Base-by-base conservation (phyloP, 2,888 invertebrate species). In the Rotaria sp. region DNA sequence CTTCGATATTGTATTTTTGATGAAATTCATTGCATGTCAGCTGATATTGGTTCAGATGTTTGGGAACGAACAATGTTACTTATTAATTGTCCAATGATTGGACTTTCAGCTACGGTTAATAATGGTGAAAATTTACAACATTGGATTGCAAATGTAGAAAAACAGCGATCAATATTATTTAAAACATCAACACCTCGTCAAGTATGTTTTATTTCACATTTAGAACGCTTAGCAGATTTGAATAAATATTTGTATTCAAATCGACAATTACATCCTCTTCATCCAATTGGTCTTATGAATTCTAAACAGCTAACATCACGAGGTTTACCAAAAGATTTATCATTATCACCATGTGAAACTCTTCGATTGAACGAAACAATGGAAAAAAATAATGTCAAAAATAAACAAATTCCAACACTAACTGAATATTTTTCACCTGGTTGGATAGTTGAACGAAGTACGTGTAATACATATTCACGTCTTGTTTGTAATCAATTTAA, bases 71-170 rank as follows among this genome's bases (percentile, higher is more conserved):
- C 74, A 38, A 59, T 87, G 50, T 50, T 85, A 41, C 57, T 87
- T 15, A 85, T 87, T 24, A 86, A 85, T 59, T 87, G 86, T 86
- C 87, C 87, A 11, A 86, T 87, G 38, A 84, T 87, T n/a, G 87
- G 86, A 55, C 55, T 87, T 26, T 80, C 80, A 26, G 80, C 80
- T 38, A 80, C 80, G 15, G 80, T 80, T n/a, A 41, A 41, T 26
- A 80, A 80, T 80, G 80, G 80, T 80, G 24, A 80, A 41, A 18
- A 13, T 0, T 24, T 80, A 41, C 3, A n/a, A n/a, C 7, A 13
- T 26, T 80, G 80, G 80, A 45, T 80, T 3, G 24, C 24, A 80
- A 26, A 7, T 45, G 80, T 80, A 1, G 80, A 80, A 80, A n/a
- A 41, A 80, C 24, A 80, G n/a, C 80, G 80, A n/a, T 8, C 80